Percentiles rank a stretch among this genome's conserved stretches.
These are phyloP conservation scores for Chromoteleia sp. DNA, from an alignment of 2,888 invertebrate genomes.

Conservation along the genomic window DNA sequence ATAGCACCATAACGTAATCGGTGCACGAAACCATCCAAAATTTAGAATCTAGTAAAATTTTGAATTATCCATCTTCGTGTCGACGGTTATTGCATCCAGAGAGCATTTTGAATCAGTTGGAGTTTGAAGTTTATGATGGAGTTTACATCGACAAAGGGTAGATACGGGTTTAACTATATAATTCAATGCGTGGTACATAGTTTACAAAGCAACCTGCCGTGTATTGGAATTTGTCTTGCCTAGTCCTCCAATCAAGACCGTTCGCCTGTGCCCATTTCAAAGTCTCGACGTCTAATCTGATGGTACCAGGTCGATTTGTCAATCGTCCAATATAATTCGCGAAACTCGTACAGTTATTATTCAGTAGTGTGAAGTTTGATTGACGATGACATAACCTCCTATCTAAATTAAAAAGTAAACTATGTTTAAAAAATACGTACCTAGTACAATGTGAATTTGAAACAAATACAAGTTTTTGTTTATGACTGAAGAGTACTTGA, in stretches of 20 bases:
- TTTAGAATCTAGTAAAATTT: not conserved
- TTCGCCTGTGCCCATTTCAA: slow-evolving; percentile 28
- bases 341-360: slow-evolving; percentile 25
- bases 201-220: slow-evolving; percentile 48
- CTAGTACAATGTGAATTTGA: too few relatives aligned
- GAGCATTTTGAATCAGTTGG: too few relatives aligned
- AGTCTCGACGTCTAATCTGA: slow-evolving; percentile 46
- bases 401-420: not conserved
- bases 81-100: too few relatives aligned
- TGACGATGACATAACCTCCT: not conserved
- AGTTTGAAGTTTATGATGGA: slow-evolving; percentile 16
- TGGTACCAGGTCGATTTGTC: slow-evolving; percentile 36
- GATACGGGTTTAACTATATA: slow-evolving; percentile 45
- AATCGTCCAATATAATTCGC: slow-evolving; percentile 22
- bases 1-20: too few relatives aligned
- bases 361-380: slow-evolving; percentile 12
- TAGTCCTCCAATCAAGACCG: slow-evolving; percentile 56
- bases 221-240: slow-evolving; percentile 53
- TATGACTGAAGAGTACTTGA: too few relatives aligned
- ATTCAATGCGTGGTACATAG: slow-evolving; percentile 32
- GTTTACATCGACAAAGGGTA: slow-evolving; percentile 38
- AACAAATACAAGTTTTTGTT: too few relatives aligned
- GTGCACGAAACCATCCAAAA: too few relatives aligned
- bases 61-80: not conserved
- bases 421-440: too few relatives aligned